Percentiles rank a stretch among this genome's conserved stretches.
These are phyloP conservation scores for Tinamus major DNA, from an alignment of 2,797 vertebrate genomes.

Conservation along the genomic window DNA sequence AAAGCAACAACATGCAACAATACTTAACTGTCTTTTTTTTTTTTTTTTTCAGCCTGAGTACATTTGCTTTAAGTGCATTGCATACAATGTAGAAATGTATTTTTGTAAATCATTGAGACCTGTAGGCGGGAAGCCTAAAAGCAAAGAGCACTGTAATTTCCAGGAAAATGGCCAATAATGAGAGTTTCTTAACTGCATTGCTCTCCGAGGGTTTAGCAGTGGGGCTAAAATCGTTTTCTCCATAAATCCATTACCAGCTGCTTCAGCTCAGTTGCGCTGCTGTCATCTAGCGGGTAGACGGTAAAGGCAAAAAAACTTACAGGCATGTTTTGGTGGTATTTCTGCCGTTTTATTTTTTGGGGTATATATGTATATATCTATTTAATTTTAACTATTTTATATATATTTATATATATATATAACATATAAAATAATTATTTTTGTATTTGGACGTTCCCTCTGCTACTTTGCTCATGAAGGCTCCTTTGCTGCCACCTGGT, in stretches of 20 bases:
- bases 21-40: not conserved
- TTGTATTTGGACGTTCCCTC: no score
- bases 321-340: rapidly evolving
- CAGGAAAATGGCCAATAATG: conserved; percentile 59
- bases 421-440: no score
- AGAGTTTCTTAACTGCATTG: conserved; percentile 19
- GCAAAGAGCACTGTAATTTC: conserved; percentile 60
- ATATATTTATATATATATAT: no score
- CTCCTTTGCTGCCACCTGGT: conserved; percentile 44
- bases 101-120: conserved; percentile 56
- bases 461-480: not conserved
- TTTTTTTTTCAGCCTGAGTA: not conserved
- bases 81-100: not conserved
- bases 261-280: not conserved
- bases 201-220: not conserved
- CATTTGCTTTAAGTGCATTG: conserved; percentile 15
- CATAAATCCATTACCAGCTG: not conserved
- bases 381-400: no score
- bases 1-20: not conserved
- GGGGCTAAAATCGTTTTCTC: not conserved
- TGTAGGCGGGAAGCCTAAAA: conserved; percentile 54
- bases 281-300: conserved; percentile 42
- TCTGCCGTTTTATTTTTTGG: no score
- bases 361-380: no score
- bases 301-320: not conserved